Conservation (phyloP, 1,140 invertebrate species). For the Drusus annulatus region DNA sequence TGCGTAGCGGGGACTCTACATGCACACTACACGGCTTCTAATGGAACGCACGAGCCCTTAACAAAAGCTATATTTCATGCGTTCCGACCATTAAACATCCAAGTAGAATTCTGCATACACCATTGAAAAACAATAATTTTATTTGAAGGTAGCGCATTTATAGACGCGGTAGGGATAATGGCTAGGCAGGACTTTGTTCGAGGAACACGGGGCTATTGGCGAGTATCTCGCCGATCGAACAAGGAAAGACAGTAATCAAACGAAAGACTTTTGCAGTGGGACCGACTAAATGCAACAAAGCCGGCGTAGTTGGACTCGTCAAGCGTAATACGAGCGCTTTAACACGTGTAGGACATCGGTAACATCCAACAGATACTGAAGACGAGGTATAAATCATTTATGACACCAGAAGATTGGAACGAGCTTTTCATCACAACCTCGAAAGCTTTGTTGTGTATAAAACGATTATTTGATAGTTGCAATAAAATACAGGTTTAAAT, state of each 20-base stretch:
- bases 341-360: not conserved
- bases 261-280: not conserved
- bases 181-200: not conserved
- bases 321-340: not conserved
- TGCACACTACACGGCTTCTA: not conserved
- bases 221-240: not conserved
- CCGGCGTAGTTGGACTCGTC: not conserved
- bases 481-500: too few relatives aligned
- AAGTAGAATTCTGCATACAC: too few relatives aligned
- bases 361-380: not conserved
- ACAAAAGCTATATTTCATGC: not conserved
- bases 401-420: not conserved
- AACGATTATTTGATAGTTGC: too few relatives aligned
- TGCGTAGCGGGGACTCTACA: not conserved
- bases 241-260: not conserved
- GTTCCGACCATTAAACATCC: not conserved
- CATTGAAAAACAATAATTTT: not conserved
- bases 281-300: not conserved
- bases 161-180: not conserved
- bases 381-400: not conserved
- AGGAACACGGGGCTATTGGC: constrained; percentile 4
- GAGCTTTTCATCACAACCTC: too few relatives aligned
- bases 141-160: not conserved
- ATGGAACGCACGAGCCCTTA: not conserved
- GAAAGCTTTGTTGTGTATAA: too few relatives aligned